These are phyloP conservation scores for Ctenodactylus gundi DNA, from an alignment of 2,113 vertebrate genomes.

Conservation along the genomic window DNA sequence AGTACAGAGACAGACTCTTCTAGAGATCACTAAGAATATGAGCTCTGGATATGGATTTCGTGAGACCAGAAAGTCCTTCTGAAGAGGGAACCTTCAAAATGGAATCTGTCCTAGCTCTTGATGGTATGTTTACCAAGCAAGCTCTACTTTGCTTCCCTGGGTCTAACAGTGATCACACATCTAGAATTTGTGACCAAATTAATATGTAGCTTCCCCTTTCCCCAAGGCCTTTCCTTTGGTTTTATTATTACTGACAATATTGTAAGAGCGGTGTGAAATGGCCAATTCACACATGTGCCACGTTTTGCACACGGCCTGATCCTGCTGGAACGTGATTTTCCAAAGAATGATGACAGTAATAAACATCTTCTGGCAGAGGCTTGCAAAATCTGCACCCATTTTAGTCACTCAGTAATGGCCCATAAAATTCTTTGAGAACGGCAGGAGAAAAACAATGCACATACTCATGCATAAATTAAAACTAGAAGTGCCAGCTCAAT, in stretches of 20 bases:
- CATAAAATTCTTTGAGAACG: slow-evolving; percentile 86
- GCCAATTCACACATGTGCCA: slow-evolving; percentile 84
- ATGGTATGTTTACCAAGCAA: slow-evolving; percentile 67
- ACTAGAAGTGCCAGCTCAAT: slow-evolving; percentile 74
- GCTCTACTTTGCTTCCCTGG: slow-evolving; percentile 70
- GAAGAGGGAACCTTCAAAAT: background rate
- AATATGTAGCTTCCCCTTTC: slow-evolving; percentile 68
- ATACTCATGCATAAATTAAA: slow-evolving; percentile 85
- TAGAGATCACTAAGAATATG: background rate
- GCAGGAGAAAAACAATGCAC: slow-evolving; percentile 85
- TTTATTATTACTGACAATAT: slow-evolving; percentile 83
- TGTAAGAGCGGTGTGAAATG: slow-evolving; percentile 83
- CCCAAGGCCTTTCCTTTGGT: slow-evolving; percentile 77
- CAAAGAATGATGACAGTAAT: slow-evolving; percentile 86
- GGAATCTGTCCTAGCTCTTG: slow-evolving; percentile 46
- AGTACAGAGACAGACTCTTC: background rate
- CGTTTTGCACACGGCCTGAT: slow-evolving; percentile 81
- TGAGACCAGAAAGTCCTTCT: background rate
- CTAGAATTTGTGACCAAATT: slow-evolving; percentile 80
- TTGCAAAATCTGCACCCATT: slow-evolving; percentile 87
- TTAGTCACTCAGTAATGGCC: slow-evolving; percentile 85
- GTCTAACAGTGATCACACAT: slow-evolving; percentile 76
- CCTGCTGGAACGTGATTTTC: slow-evolving; percentile 87
- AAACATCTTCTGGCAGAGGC: slow-evolving; percentile 87
- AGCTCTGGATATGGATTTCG: background rate